Evolutionary conservation across 2,113 vertebrate genomes (phyloP).

Genomic region (Nettapus auritus): DNA sequence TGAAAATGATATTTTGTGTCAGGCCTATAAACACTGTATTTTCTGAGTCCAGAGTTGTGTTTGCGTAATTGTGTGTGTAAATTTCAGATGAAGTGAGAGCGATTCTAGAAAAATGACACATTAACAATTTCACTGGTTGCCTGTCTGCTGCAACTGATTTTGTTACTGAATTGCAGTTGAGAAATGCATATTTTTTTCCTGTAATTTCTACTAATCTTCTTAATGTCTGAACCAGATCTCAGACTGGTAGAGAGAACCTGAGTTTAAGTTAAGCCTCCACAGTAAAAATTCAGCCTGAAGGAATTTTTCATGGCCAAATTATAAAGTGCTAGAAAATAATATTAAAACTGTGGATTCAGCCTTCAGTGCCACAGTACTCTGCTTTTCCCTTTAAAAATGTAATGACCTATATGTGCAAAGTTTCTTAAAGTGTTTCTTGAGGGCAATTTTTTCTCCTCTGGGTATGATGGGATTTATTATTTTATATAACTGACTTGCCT

Average conservation of each 20-base stretch:
- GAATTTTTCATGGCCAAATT: constrained; percentile 27
- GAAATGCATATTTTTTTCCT: background rate
- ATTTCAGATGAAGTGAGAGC: background rate
- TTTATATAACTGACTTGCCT: background rate
- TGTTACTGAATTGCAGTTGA: background rate
- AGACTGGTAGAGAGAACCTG: background rate
- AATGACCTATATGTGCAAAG: constrained; percentile 34
- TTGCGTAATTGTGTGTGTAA: background rate
- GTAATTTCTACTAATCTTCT: background rate
- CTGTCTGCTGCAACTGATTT: background rate
- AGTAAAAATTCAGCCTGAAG: background rate
- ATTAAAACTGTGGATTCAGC: constrained; percentile 44
- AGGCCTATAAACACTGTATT: background rate
- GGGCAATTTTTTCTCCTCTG: constrained; percentile 22
- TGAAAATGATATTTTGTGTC: background rate
- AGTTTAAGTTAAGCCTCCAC: background rate
- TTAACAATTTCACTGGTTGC: background rate
- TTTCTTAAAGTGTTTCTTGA: constrained; percentile 23
- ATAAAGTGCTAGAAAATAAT: constrained; percentile 16
- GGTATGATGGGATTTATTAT: constrained; percentile 17
- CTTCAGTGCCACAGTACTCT: background rate
- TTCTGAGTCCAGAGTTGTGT: background rate
- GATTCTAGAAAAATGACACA: background rate
- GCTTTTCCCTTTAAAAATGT: background rate
- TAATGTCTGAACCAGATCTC: background rate